A percentile compares a stretch with the other conserved stretches of the same genome.
Conservation (phyloP, 2,113 vertebrate species). For the Coreoperca whiteheadi region DNA sequence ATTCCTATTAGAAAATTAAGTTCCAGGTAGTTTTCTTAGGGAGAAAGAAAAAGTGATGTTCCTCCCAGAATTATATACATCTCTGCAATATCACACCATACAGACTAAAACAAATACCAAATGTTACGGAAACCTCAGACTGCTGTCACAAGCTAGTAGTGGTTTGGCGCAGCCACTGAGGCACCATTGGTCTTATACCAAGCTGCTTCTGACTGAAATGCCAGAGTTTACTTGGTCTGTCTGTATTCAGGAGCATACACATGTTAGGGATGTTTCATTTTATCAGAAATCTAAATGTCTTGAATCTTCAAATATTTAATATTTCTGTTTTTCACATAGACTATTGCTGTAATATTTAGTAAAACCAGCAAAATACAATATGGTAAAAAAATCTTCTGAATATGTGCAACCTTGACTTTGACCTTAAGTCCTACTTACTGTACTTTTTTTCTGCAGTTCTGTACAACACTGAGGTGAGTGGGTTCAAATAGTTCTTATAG, state of each 20-base stretch:
- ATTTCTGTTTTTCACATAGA: neutral
- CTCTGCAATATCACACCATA: neutral
- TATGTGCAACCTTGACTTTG: neutral
- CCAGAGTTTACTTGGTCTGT: neutral
- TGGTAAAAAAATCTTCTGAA: neutral
- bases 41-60: neutral
- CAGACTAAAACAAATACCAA: conserved; percentile 3
- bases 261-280: neutral
- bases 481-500: neutral
- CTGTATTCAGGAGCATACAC: neutral
- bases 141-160: conserved; percentile 5
- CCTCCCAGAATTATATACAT: neutral
- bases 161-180: conserved; percentile 10
- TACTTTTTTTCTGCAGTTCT: neutral
- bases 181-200: conserved; percentile 9
- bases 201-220: conserved; percentile 16
- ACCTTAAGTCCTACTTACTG: neutral
- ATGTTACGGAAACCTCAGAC: neutral
- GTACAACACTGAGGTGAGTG: neutral
- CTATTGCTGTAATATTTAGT: neutral
- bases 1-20: neutral
- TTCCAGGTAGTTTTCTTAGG: neutral
- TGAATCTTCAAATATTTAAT: neutral
- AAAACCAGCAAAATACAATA: neutral
- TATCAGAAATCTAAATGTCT: neutral